Evolutionary conservation across 1,140 invertebrate species (phyloP).

Genomic region (Yoshiicerus persimilis): DNA sequence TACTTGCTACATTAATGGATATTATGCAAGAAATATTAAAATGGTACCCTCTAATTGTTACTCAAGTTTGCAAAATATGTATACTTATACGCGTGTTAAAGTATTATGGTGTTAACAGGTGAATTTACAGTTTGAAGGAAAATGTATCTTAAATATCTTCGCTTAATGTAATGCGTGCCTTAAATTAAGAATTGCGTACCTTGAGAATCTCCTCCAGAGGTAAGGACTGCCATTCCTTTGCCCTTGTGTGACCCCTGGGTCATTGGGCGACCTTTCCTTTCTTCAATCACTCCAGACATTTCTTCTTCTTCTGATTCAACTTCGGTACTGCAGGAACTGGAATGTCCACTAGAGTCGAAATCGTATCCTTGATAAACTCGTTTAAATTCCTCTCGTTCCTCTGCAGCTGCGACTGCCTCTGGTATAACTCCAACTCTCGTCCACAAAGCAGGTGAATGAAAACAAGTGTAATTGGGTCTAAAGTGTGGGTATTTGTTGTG

Average conservation of each 20-base stretch:
- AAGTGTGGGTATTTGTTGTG: background rate
- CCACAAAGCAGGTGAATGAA: background rate
- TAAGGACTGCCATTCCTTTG: conserved; percentile 89
- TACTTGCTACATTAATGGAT: too few relatives aligned
- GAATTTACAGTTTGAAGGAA: too few relatives aligned
- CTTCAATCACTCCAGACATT: background rate
- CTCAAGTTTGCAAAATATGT: too few relatives aligned
- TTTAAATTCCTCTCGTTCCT: background rate
- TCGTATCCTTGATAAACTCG: background rate
- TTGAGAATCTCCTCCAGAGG: conserved; percentile 95
- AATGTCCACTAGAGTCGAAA: background rate
- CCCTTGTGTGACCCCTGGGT: conserved; percentile 76
- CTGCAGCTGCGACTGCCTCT: background rate
- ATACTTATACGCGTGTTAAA: too few relatives aligned
- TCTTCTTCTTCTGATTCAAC: background rate
- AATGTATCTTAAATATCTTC: too few relatives aligned
- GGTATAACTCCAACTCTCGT: background rate
- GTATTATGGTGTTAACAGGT: too few relatives aligned
- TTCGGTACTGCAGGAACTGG: background rate
- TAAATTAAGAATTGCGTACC: conserved; percentile 63
- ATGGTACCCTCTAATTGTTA: too few relatives aligned
- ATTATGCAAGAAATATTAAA: too few relatives aligned
- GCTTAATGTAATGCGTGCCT: too few relatives aligned
- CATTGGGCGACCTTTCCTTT: background rate
- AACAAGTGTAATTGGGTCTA: background rate